Percentiles rank a stretch among this genome's conserved stretches.
phyloP scores from a whole-genome alignment of 2,113 vertebrate species.

The Anguilla japonica region DNA sequence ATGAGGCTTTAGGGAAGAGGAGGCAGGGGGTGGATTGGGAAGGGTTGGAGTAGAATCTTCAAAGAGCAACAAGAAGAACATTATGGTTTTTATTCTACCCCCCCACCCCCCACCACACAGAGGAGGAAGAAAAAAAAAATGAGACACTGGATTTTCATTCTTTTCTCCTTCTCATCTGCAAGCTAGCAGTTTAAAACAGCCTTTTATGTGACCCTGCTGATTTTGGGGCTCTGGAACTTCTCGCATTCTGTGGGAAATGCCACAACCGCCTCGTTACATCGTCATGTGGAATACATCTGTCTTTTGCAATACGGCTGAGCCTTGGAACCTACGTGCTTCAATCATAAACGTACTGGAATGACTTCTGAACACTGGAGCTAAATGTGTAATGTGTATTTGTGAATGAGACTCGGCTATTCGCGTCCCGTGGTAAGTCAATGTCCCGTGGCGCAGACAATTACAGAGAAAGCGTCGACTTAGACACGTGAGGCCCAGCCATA shows the following conservation, averaged over 20 bases:
- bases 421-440: not conserved
- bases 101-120: not conserved
- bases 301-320: slow-evolving; percentile 3
- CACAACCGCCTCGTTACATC: slow-evolving; percentile 36
- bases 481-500: not conserved
- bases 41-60: not conserved
- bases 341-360: not conserved
- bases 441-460: not conserved
- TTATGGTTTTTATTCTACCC: not conserved
- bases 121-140: not conserved
- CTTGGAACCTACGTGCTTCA: not conserved
- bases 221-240: not conserved
- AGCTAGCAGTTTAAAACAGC: not conserved
- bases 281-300: slow-evolving; percentile 9
- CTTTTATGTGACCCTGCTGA: not conserved
- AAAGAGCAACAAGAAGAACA: not conserved
- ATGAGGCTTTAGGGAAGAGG: not conserved
- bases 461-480: not conserved
- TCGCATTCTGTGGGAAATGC: slow-evolving; percentile 34
- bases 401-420: not conserved
- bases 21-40: too few relatives aligned
- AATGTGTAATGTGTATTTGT: not conserved
- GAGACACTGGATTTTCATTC: not conserved
- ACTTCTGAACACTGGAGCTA: not conserved
- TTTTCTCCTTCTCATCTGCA: not conserved